A percentile compares a stretch with the other conserved stretches of the same genome.
Conservation (phyloP, 2,888 invertebrate genomes). For the Ethmia dodecea region DNA sequence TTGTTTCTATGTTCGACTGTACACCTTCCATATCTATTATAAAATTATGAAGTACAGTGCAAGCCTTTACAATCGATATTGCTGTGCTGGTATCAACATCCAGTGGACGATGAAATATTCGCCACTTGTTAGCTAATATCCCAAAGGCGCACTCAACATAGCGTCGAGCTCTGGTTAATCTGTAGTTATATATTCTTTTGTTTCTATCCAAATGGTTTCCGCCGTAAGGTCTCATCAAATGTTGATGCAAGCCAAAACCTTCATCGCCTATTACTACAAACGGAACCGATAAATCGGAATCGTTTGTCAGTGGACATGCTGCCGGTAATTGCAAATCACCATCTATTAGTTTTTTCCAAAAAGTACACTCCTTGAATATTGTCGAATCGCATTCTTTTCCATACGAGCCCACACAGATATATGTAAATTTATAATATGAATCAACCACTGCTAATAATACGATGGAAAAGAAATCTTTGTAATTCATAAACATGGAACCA, state of each 20-base stretch:
- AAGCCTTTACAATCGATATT: slow-evolving; percentile 21
- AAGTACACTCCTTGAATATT: slow-evolving; percentile 15
- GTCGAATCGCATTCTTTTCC: slow-evolving; percentile 17
- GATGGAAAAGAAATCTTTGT: slow-evolving; percentile 22
- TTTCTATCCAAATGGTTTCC: slow-evolving; percentile 17
- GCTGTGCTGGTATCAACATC: slow-evolving; percentile 20
- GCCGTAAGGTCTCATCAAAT: slow-evolving; percentile 17
- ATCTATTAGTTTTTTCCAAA: too few species aligned
- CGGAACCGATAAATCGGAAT: slow-evolving; percentile 13
- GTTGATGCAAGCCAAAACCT: slow-evolving; percentile 20
- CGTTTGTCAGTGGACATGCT: too few species aligned
- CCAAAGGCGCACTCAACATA: slow-evolving; percentile 20
- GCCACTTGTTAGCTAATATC: slow-evolving; percentile 20
- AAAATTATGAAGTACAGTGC: slow-evolving; percentile 20
- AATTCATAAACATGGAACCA: slow-evolving; percentile 25
- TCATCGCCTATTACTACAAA: slow-evolving; percentile 23
- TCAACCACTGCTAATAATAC: slow-evolving; percentile 26
- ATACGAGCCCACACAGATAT: slow-evolving; percentile 18
- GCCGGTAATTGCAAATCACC: too few species aligned
- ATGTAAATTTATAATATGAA: slow-evolving; percentile 24
- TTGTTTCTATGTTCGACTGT: too few species aligned
- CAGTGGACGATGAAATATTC: slow-evolving; percentile 21
- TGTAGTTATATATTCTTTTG: slow-evolving; percentile 14
- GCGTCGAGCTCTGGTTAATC: slow-evolving; percentile 15
- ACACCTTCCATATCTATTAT: too few species aligned